Base-by-base conservation (phyloP, 2,797 vertebrate genomes). In the Eutrigla gurnardus region DNA sequence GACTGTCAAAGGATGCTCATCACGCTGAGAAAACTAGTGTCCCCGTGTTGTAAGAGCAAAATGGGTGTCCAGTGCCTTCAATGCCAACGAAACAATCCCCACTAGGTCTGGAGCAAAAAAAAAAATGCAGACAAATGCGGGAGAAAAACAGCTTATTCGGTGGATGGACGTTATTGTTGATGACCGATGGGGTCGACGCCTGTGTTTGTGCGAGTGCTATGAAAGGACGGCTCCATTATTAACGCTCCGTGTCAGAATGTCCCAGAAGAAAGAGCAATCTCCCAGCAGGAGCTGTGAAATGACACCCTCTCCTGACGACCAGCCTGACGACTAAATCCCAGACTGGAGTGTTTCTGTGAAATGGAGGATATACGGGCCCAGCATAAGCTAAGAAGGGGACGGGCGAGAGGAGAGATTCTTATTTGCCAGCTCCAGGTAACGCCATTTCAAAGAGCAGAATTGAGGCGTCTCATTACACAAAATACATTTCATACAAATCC, bases 1-100 rank as follows among this genome's bases (percentile, higher is more conserved):
- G 80, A 73, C 84, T 88, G 88, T 91, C 86, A 90, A 88, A 89
- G 66, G 83, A 86, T 80, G 80, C 83, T 87, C 85, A 86, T 88
- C 85, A 72, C 69, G 58, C 60, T 69, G 73, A 79, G 78, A 88
- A 82, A 86, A 83, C 73, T 25, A 77, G 15, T 7, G 43, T 52
- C 67, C 50, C 68, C 59, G 14, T 72, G 86, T 66, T 65, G 63
- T 53, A 55, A 35, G 71, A 78, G 52, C 50, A 59, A 87, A 86
- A 80, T 68, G 62, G 74, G 45, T 43, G 75, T 75, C 73, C 77
- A 32, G 47, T 65, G 74, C 50, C 71, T 55, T 78, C 74, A 47
- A 62, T 5, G 11, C 39, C 7, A 43, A 59, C 11, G 52, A 54
- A 67, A 54, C 52, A 49, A 50, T 61, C 47, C 55, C 52, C 39